A percentile compares a stretch with the other conserved stretches of the same genome.
phyloP scores from a whole-genome alignment of 1,140 invertebrate species.

The Odontomachus brunneus region DNA sequence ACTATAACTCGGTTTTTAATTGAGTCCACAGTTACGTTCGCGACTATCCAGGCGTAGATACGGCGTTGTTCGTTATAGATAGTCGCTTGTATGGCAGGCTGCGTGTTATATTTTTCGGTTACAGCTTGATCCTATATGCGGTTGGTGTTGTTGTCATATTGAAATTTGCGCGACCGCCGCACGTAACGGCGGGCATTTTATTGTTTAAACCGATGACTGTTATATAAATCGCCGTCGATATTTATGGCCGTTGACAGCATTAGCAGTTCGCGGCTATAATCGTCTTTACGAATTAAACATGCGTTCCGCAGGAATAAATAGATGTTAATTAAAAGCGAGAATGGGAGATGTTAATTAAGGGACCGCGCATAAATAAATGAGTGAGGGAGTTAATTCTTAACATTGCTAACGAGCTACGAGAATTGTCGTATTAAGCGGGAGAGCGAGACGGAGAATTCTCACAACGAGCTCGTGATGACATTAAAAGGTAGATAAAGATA shows the following conservation, averaged over 20 bases:
- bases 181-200: conserved; percentile 33
- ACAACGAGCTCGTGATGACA: conserved; percentile 16
- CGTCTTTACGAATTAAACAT: conserved; percentile 61
- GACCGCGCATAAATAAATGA: conserved; percentile 54
- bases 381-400: conserved; percentile 57
- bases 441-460: conserved; percentile 44
- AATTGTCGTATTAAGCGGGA: conserved; percentile 58
- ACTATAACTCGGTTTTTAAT: conserved; percentile 28
- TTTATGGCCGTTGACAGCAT: conserved; percentile 30
- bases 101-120: conserved; percentile 36
- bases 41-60: not conserved
- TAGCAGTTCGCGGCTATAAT: conserved; percentile 29
- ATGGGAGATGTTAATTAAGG: conserved; percentile 59
- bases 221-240: conserved; percentile 40
- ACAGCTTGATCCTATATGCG: conserved; percentile 21
- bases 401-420: conserved; percentile 61
- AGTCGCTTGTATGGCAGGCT: not conserved
- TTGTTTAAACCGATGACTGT: conserved; percentile 50
- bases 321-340: conserved; percentile 59
- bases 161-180: conserved; percentile 16
- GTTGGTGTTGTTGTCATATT: conserved; percentile 35
- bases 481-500: conserved; percentile 28
- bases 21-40: conserved; percentile 6
- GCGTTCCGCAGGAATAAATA: conserved; percentile 49
- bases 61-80: conserved; percentile 13